Evolutionary conservation across 2,113 vertebrate genomes (phyloP), one percentile per base, ranked within the genome.

Genomic region (Monopterus albus): DNA sequence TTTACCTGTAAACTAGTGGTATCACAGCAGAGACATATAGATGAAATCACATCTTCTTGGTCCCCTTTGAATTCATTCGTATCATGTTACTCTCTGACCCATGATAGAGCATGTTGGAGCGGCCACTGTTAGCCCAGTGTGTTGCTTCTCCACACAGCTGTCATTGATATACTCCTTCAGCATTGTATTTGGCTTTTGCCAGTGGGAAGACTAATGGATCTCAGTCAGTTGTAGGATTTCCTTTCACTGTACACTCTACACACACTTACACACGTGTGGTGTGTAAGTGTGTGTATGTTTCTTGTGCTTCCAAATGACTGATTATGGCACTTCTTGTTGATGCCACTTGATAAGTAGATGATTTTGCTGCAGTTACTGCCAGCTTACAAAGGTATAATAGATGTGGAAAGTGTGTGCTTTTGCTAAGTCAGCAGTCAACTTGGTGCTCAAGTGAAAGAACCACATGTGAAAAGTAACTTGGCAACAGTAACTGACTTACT

Each of bases 131-230:
- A 40, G 33, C 38, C 38, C 39, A 7, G 17, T 14, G 61, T 33
- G 25, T 23, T n/a, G n/a, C n/a, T n/a, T n/a, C n/a, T n/a, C n/a
- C n/a, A n/a, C n/a, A n/a, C n/a, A n/a, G n/a, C n/a, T n/a, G n/a
- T n/a, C n/a, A n/a, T n/a, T n/a, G n/a, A 20, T 47, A 5, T 21
- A 53, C 42, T 74, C 64, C 61, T 53, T 70, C 52, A 69, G 51
- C 64, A 59, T 52, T 42, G 18, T 51, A 38, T 49, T 71, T 21
- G 57, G 29, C 72, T 39, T 60, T 59, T 75, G 65, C 75, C 35
- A 29, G 28, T 49, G 5, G 49, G n/a, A 43, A 55, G 65, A 64
- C 65, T 57, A 72, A 68, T 52, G 38, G 62, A 52, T 72, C 45
- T 62, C 62, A 14, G 31, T 60, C 40, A 26, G 46, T 43, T 1